These are phyloP conservation scores for Eclectus roratus DNA, from an alignment of 2,113 vertebrate species.

Conservation along the genomic window DNA sequence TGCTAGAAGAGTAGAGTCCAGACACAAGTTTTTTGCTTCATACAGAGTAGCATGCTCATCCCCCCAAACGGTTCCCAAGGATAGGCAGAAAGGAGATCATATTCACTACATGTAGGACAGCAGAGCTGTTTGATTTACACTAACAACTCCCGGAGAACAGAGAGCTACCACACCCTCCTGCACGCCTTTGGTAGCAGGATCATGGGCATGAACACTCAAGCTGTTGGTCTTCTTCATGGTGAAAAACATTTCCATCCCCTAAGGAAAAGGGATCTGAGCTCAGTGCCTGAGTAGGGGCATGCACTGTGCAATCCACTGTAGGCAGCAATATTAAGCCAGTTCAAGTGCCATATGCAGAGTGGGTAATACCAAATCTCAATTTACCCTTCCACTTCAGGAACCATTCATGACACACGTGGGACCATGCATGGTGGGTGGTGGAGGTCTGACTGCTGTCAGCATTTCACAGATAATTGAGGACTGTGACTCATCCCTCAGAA, in stretches of 20 bases:
- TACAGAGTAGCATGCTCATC: background rate
- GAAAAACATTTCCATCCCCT: background rate
- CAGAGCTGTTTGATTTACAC: background rate
- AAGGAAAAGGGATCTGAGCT: background rate
- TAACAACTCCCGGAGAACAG: background rate
- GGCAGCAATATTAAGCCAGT: background rate
- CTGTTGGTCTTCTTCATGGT: background rate
- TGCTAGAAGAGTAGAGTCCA: background rate
- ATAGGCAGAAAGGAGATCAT: background rate
- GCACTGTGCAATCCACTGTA: background rate
- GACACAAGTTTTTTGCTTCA: background rate
- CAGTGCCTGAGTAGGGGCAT: background rate
- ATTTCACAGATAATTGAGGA: background rate
- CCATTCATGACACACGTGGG: background rate
- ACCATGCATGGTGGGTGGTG: background rate
- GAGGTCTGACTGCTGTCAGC: background rate
- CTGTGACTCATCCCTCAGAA: background rate
- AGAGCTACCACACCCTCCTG: background rate
- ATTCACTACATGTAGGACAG: background rate
- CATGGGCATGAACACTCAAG: background rate
- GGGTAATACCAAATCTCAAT: background rate
- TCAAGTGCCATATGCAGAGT: background rate
- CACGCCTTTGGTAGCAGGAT: background rate
- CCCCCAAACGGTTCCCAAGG: too few species aligned
- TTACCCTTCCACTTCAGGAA: background rate